Percentiles rank a stretch among this genome's conserved stretches.
Conservation (phyloP, 2,113 vertebrate genomes). For the Paraplagusia blochii region DNA sequence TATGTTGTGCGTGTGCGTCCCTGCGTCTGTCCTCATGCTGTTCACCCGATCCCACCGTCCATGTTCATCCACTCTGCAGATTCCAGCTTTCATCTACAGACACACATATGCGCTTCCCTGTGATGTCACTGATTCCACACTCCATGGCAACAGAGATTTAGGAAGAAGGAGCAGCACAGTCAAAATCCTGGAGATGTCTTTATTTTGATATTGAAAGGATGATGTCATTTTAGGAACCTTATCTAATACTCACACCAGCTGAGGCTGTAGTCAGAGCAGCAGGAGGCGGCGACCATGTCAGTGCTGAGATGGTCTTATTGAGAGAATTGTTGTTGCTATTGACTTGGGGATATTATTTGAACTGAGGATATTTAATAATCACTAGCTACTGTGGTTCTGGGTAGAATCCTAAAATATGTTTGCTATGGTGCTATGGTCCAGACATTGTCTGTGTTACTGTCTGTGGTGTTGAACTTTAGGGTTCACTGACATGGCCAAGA, state of each 20-base stretch:
- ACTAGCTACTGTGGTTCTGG: too few species aligned
- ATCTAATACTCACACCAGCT: conserved; percentile 43
- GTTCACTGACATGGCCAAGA: too few species aligned
- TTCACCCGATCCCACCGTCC: conserved; percentile 46
- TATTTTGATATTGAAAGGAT: conserved; percentile 44
- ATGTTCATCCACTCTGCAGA: conserved; percentile 35
- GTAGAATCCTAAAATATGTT: too few species aligned
- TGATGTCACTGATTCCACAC: conserved; percentile 72
- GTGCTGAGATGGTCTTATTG: conserved; percentile 9
- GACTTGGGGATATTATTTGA: too few species aligned
- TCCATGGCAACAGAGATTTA: conserved; percentile 74
- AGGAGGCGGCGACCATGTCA: background rate
- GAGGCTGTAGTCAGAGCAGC: conserved; percentile 5
- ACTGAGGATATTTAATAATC: too few species aligned
- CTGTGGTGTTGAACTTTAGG: too few species aligned
- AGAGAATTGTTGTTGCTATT: conserved; percentile 5
- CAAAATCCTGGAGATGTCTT: conserved; percentile 36
- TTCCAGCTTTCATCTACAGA: conserved; percentile 52
- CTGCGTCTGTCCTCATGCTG: background rate
- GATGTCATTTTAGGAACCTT: conserved; percentile 71
- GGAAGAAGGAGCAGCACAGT: conserved; percentile 18
- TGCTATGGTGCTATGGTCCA: too few species aligned
- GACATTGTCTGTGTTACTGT: too few species aligned
- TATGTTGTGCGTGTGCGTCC: background rate
- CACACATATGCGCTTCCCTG: conserved; percentile 17